These are phyloP conservation scores for Trichechus manatus DNA, from an alignment of 2,113 vertebrate genomes.

Conservation along the genomic window DNA sequence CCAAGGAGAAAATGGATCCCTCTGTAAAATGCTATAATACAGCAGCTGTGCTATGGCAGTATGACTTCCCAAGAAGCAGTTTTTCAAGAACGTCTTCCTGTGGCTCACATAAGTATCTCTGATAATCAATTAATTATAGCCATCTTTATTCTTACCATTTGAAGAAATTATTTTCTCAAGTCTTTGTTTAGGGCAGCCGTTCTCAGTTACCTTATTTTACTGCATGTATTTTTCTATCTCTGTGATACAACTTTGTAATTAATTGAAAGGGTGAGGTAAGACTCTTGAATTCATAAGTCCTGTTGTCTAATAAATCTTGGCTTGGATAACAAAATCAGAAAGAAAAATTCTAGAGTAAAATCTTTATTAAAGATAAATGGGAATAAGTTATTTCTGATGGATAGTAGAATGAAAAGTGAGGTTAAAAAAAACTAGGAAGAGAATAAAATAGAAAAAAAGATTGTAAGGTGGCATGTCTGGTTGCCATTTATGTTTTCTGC, in stretches of 20 bases:
- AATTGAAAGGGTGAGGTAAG: not conserved
- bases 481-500: not conserved
- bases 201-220: not conserved
- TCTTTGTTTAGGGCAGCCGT: not conserved
- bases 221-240: not conserved
- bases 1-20: not conserved
- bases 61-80: not conserved
- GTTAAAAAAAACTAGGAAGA: too few species aligned
- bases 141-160: not conserved
- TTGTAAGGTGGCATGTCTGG: not conserved
- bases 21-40: not conserved
- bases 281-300: not conserved
- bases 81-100: not conserved
- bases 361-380: not conserved
- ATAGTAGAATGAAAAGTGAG: too few species aligned
- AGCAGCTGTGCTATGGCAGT: too few species aligned
- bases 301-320: not conserved
- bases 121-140: not conserved
- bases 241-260: not conserved
- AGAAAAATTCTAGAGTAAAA: not conserved
- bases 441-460: too few species aligned
- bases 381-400: not conserved
- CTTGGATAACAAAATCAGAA: not conserved
- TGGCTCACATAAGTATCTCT: not conserved
- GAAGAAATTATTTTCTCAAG: not conserved